A percentile compares a stretch with the other conserved stretches of the same genome.
phyloP scores from a whole-genome alignment of 2,888 invertebrate genomes.

The Metallyticus violacea region DNA sequence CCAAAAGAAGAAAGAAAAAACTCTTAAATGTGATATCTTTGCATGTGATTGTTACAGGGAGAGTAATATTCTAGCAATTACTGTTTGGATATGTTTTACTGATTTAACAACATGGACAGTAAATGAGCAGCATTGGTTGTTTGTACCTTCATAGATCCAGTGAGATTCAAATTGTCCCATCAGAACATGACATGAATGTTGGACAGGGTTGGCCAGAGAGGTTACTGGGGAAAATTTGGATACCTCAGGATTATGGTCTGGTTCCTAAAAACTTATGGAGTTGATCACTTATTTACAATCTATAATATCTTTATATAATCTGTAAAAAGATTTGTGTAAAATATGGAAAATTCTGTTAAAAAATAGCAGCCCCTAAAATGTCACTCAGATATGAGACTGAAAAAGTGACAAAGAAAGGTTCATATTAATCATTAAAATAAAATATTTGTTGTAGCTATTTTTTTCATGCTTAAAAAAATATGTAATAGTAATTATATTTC shows the following conservation, averaged over 20 bases:
- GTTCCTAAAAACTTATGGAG: neutral
- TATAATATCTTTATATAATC: neutral
- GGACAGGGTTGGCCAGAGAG: neutral
- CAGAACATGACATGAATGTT: neutral
- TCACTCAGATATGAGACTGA: neutral
- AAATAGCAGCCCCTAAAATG: neutral
- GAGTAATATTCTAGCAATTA: neutral
- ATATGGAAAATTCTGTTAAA: neutral
- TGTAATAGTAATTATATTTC: neutral
- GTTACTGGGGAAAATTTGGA: neutral
- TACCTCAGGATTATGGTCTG: too few species aligned
- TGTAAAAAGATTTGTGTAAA: neutral
- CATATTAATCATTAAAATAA: too few species aligned
- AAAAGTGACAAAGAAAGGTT: too few species aligned
- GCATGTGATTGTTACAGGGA: neutral
- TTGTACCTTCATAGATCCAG: neutral
- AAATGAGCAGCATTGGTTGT: neutral
- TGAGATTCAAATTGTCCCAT: too few species aligned
- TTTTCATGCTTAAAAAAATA: neutral
- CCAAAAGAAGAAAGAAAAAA: too few species aligned
- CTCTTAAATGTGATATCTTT: too few species aligned
- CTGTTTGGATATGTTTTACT: neutral
- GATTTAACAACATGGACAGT: neutral
- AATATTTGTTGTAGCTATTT: too few species aligned
- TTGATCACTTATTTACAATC: neutral